Conservation (phyloP, 2,888 invertebrate species). For the Plebejus anna region DNA sequence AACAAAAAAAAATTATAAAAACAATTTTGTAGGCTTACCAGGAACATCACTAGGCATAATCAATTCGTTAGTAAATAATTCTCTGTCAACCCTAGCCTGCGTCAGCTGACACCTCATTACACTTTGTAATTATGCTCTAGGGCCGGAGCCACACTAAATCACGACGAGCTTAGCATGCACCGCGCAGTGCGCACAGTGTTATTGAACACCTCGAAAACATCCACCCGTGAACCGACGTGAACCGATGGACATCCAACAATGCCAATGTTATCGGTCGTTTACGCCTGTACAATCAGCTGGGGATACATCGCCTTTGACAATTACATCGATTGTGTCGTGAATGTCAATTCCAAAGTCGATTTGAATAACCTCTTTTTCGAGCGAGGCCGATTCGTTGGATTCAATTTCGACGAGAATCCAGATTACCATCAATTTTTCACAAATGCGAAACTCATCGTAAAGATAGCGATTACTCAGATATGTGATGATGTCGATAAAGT, state of each 20-base stretch:
- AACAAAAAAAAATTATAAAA: no score
- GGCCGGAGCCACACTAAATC: conserved; percentile 72
- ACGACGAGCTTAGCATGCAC: conserved; percentile 63
- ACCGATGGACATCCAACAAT: conserved; percentile 53
- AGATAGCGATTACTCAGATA: neutral
- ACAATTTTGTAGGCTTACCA: neutral
- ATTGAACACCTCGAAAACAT: conserved; percentile 65
- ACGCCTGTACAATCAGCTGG: conserved; percentile 35
- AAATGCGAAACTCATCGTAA: neutral
- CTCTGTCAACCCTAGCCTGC: conserved; percentile 43
- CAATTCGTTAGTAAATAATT: neutral
- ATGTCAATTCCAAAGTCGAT: conserved; percentile 4
- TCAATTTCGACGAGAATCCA: neutral
- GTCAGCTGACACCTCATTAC: conserved; percentile 59
- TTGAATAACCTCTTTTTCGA: neutral
- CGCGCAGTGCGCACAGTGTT: conserved; percentile 58
- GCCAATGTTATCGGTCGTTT: conserved; percentile 43
- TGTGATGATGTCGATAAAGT: conserved; percentile 4
- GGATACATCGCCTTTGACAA: conserved; percentile 23
- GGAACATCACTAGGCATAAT: neutral
- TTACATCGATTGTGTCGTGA: conserved; percentile 8
- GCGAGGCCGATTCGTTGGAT: neutral
- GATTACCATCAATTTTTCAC: neutral
- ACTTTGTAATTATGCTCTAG: conserved; percentile 75
- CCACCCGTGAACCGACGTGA: conserved; percentile 46